Conservation (phyloP, 2,797 vertebrate species). For the Mormyrus hasselquistii region DNA sequence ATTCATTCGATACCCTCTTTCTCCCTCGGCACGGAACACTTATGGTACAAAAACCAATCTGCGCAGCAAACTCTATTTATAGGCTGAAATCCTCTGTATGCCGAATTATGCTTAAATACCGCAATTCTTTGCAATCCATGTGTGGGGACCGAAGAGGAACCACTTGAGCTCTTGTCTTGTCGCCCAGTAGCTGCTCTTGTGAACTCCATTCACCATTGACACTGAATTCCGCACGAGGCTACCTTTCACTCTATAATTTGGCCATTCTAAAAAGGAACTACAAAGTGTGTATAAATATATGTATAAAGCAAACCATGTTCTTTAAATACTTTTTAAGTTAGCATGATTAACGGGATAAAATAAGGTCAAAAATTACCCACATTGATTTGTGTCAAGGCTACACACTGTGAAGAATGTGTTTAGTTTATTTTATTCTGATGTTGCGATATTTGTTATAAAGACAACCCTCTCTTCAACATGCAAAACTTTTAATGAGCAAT, state of each 20-base stretch:
- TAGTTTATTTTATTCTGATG: constrained; percentile 28
- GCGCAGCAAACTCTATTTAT: constrained; percentile 39
- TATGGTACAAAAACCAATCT: constrained; percentile 20
- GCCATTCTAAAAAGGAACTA: background rate
- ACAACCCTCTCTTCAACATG: constrained; percentile 34
- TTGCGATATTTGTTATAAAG: constrained; percentile 28
- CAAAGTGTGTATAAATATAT: no score
- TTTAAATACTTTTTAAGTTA: background rate
- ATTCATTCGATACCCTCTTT: constrained; percentile 51
- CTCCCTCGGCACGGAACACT: constrained; percentile 31
- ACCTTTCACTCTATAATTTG: background rate
- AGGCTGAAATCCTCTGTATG: background rate
- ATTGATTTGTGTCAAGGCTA: background rate
- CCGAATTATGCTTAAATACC: background rate
- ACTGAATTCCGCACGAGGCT: background rate
- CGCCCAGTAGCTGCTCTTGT: background rate
- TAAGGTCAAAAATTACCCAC: constrained; percentile 37
- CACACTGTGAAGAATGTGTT: constrained; percentile 19
- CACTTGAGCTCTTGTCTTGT: background rate
- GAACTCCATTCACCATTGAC: background rate
- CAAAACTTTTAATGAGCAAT: constrained; percentile 50
- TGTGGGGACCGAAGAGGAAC: background rate
- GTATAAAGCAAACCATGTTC: background rate
- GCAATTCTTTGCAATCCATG: background rate
- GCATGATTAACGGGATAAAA: background rate